Evolutionary conservation across 1,140 invertebrate genomes (phyloP).

Genomic region (Araneus ventricosus): DNA sequence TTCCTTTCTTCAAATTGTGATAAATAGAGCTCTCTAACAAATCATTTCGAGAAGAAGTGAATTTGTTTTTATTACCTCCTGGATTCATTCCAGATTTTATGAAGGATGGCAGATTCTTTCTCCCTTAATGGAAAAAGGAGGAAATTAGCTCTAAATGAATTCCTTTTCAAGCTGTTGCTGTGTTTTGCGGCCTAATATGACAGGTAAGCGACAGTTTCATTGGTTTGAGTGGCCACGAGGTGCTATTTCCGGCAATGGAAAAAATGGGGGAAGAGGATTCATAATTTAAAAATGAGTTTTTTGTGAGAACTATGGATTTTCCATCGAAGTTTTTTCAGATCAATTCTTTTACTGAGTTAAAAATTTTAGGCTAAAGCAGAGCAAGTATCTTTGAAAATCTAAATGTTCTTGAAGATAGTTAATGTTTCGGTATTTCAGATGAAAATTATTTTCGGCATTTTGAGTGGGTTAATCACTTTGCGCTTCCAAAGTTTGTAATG

Average conservation of each 20-base stretch:
- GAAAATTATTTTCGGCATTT: no score
- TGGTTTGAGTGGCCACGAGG: conserved; percentile 16
- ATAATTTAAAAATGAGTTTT: no score
- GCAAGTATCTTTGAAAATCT: no score
- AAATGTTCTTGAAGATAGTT: no score
- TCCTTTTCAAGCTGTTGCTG: background rate
- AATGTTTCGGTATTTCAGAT: no score
- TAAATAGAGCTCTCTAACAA: conserved; percentile 57
- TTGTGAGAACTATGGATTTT: no score
- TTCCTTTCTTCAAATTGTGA: conserved; percentile 37
- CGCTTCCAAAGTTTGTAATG: no score
- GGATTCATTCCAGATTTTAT: conserved; percentile 50
- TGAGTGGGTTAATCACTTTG: no score
- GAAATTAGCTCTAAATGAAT: conserved; percentile 67
- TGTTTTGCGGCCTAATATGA: background rate
- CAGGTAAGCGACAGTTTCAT: conserved; percentile 49
- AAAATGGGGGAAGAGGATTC: no score
- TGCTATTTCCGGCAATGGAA: background rate
- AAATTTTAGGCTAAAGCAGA: no score
- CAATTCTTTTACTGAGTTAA: no score
- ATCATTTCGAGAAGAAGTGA: conserved; percentile 62
- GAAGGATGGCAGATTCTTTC: conserved; percentile 18
- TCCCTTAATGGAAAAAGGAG: conserved; percentile 37
- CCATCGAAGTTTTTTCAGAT: no score
- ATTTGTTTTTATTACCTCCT: conserved; percentile 50